phyloP scores from a whole-genome alignment of 2,888 invertebrate genomes.

The Trichopoda pennipes region DNA sequence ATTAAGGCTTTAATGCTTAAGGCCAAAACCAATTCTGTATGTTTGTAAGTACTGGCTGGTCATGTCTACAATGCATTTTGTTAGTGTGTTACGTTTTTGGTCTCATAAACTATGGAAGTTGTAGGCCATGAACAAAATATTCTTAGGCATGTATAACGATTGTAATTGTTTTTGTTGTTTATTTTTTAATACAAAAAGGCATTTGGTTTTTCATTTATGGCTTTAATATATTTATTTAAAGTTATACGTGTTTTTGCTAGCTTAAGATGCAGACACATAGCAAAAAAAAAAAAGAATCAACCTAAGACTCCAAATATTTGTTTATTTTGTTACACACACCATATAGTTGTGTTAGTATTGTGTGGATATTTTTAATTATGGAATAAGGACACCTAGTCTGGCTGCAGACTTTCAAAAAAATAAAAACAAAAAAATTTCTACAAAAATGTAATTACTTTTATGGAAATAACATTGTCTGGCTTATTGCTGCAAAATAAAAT shows the following conservation, averaged over 20 bases:
- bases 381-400: slow-evolving; percentile 71
- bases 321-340: slow-evolving; percentile 12
- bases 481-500: neutral
- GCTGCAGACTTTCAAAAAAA: slow-evolving; percentile 35
- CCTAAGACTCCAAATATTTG: slow-evolving; percentile 1
- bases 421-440: slow-evolving; percentile 9
- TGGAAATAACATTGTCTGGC: slow-evolving; percentile 40
- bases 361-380: slow-evolving; percentile 70
- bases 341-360: neutral
- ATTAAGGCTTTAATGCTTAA: slow-evolving; percentile 68
- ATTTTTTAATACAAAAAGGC: slow-evolving; percentile 13
- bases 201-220: slow-evolving; percentile 59
- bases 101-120: slow-evolving; percentile 55
- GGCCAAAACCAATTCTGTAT: slow-evolving; percentile 52
- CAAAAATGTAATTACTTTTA: slow-evolving; percentile 53
- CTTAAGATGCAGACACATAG: slow-evolving; percentile 26
- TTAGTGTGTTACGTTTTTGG: slow-evolving; percentile 37
- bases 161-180: slow-evolving; percentile 19
- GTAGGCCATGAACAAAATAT: slow-evolving; percentile 67
- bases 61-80: slow-evolving; percentile 58
- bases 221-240: slow-evolving; percentile 54
- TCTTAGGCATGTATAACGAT: slow-evolving; percentile 1
- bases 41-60: slow-evolving; percentile 26
- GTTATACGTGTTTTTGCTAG: slow-evolving; percentile 25
- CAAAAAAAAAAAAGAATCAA: neutral